These are phyloP conservation scores for Drosophila sp. DNA, from an alignment of 1,140 invertebrate species.

Conservation along the genomic window DNA sequence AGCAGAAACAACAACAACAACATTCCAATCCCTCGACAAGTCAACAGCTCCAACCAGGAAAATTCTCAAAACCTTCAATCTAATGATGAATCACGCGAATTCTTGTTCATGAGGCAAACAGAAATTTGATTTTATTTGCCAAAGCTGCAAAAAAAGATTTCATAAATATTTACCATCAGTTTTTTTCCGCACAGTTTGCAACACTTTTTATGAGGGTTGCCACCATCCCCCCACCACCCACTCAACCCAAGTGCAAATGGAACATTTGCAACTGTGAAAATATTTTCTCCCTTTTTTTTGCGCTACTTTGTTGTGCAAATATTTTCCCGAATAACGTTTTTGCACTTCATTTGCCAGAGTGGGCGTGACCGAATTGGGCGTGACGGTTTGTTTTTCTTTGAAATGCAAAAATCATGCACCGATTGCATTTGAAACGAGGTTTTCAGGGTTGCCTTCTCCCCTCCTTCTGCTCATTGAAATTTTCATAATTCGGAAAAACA, in stretches of 20 bases:
- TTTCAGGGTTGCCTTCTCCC: neutral
- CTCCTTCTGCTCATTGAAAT: constrained; percentile 33
- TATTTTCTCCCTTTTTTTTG: constrained; percentile 35
- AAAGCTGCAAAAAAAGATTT: constrained; percentile 45
- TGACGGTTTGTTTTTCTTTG: constrained; percentile 35
- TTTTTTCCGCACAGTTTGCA: constrained; percentile 27
- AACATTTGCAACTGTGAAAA: constrained; percentile 40
- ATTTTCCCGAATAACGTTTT: constrained; percentile 27
- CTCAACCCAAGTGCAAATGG: neutral
- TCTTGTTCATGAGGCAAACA: constrained; percentile 28
- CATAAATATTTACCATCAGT: constrained; percentile 46
- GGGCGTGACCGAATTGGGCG: constrained; percentile 10
- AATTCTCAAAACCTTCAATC: neutral
- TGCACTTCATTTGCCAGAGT: constrained; percentile 37
- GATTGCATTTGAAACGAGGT: constrained; percentile 43
- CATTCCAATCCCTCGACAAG: constrained; percentile 23
- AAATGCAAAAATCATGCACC: constrained; percentile 43
- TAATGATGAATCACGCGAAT: constrained; percentile 30
- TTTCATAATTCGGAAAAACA: constrained; percentile 9
- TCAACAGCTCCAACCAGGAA: constrained; percentile 16
- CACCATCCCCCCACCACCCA: neutral
- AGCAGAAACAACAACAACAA: neutral
- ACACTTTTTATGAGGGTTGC: constrained; percentile 18
- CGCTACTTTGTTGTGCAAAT: constrained; percentile 55
- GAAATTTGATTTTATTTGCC: constrained; percentile 56